These are phyloP conservation scores for Cryptocephalus primarius DNA, from an alignment of 2,888 invertebrate species.

Conservation along the genomic window DNA sequence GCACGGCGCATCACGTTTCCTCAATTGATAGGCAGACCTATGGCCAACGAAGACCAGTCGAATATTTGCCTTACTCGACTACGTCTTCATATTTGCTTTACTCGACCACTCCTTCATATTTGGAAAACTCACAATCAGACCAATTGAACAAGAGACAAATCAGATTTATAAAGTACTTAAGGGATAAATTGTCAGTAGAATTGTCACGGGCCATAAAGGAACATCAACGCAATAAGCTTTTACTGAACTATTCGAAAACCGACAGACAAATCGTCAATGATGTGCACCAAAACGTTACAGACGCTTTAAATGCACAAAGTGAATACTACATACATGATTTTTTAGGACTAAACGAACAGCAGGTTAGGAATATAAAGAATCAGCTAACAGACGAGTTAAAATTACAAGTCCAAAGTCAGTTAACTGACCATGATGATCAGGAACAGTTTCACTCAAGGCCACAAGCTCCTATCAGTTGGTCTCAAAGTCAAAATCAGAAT, in stretches of 20 bases:
- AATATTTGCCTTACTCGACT: too few species aligned
- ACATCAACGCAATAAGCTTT: too few species aligned
- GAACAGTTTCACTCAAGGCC: too few species aligned
- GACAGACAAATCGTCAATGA: background rate
- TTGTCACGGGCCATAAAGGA: background rate
- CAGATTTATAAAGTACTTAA: background rate
- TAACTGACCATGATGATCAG: background rate
- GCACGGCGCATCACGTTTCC: too few species aligned
- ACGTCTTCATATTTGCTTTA: too few species aligned
- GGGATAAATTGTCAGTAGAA: background rate
- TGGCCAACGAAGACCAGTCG: too few species aligned
- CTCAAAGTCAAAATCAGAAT: too few species aligned
- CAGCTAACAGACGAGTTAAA: conserved; percentile 6
- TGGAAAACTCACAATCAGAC: too few species aligned
- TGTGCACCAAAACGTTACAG: background rate
- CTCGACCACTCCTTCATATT: too few species aligned
- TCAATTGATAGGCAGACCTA: too few species aligned
- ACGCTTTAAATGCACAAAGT: background rate
- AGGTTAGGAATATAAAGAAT: background rate
- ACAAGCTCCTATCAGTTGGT: too few species aligned
- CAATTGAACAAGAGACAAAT: background rate
- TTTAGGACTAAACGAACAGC: background rate
- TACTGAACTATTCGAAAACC: too few species aligned
- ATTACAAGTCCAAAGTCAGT: conserved; percentile 5
- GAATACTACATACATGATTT: background rate